Evolutionary conservation across 2,888 invertebrate species (phyloP).

Genomic region (Drosophila nr. perissopoda): DNA sequence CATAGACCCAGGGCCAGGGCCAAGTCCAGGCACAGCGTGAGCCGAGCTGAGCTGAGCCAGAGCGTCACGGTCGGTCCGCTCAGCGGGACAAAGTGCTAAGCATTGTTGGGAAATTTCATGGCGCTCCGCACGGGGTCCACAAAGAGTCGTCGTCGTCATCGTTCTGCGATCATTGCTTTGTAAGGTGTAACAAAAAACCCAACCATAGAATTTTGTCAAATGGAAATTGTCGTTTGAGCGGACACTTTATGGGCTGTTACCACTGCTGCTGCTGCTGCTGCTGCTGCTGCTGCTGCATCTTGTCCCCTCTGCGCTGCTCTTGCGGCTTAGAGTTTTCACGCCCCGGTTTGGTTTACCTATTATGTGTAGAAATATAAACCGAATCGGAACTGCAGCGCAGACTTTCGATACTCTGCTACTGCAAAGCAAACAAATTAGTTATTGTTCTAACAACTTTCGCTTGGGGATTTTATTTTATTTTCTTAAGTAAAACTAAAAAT

Average conservation of each 20-base stretch:
- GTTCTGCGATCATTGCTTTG: constrained; percentile 64
- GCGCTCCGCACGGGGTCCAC: constrained; percentile 70
- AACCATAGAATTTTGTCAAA: constrained; percentile 75
- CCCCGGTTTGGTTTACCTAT: constrained; percentile 47
- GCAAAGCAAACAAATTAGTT: not conserved
- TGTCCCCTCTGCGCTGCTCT: constrained; percentile 11
- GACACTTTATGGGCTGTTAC: constrained; percentile 51
- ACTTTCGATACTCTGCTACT: not conserved
- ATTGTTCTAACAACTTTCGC: not conserved
- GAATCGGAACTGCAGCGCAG: constrained; percentile 13
- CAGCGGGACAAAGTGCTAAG: constrained; percentile 75
- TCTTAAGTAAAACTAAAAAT: not conserved
- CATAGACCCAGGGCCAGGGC: not conserved
- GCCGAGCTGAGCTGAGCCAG: constrained; percentile 42
- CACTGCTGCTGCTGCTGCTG: not conserved
- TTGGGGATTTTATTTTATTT: not conserved
- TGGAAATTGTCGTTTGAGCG: constrained; percentile 63
- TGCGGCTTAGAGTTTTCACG: constrained; percentile 67
- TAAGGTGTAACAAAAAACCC: constrained; percentile 79
- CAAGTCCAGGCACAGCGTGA: constrained; percentile 59
- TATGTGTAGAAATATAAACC: constrained; percentile 1
- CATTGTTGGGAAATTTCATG: constrained; percentile 79
- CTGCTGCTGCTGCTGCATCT: constrained; percentile 5
- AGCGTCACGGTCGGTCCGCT: constrained; percentile 67
- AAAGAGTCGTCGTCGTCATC: constrained; percentile 11